Base-by-base conservation (phyloP, 2,888 invertebrate species). In the Apeira syringaria region DNA sequence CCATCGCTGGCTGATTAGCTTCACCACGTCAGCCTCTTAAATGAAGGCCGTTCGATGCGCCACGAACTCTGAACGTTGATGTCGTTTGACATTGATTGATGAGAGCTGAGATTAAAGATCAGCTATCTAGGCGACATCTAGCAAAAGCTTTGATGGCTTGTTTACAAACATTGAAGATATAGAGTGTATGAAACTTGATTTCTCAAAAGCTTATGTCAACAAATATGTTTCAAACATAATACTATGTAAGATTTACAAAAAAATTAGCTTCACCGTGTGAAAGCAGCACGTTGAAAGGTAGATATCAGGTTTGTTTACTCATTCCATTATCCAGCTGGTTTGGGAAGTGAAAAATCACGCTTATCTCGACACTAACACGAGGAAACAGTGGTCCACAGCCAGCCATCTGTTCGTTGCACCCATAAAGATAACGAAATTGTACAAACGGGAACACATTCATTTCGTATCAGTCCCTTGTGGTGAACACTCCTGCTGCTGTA, bases 331-430 rank as follows among this genome's bases (percentile, higher is more conserved):
- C 56, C 76, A 77, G 80, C 79, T 79, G 77, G 81, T 82, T 86
- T 80, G 78, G 84, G 80, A 85, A 82, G 83, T 85, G 80, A 86
- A 87, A 86, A 87, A 85, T 86, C 87, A 86, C 83, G 85, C 84
- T 86, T 88, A 88, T 88, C 86, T 86, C 71, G 63, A 61, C 59
- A 68, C 76, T 75, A 80, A 81, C 80, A 74, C 65, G 68, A 74
- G 75, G 80, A 78, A 80, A 73, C 81, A 71, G 79, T 80, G 84
- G 81, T 80, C 80, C 77, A 71, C 68, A 72, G 66, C 67, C 68
- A 75, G 79, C 78, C 88, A 87, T 88, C 85, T 87, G 88, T 86
- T 86, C 86, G 85, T 87, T 88, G 89, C 88, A 87, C 86, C 78
- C 88, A 81, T 83, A 83, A 80, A 86, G 88, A 89, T 89, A 89